A percentile compares a stretch with the other conserved stretches of the same genome.
phyloP scores from a whole-genome alignment of 1,140 invertebrate species.

The Physella acuta region DNA sequence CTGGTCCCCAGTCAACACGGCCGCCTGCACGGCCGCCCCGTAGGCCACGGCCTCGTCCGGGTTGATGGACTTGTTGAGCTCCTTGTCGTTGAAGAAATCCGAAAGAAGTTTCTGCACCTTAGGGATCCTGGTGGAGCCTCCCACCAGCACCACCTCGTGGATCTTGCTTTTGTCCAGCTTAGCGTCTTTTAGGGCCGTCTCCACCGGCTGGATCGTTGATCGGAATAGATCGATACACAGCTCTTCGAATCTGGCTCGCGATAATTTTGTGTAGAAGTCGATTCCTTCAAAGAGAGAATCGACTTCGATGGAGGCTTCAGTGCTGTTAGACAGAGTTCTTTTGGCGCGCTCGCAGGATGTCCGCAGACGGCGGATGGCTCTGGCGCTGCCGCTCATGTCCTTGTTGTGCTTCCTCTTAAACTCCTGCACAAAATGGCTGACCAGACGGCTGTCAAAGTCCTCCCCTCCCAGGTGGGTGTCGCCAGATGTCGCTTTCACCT shows the following conservation, averaged over 20 bases:
- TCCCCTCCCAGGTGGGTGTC: slow-evolving; percentile 74
- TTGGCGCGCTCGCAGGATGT: slow-evolving; percentile 94
- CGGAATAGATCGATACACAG: slow-evolving; percentile 85
- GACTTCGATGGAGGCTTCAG: slow-evolving; percentile 46
- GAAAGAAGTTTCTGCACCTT: slow-evolving; percentile 66
- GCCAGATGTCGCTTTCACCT: slow-evolving; percentile 82
- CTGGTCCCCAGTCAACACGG: slow-evolving; percentile 52
- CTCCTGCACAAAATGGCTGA: slow-evolving; percentile 91
- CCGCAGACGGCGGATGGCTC: slow-evolving; percentile 83
- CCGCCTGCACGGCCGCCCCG: slow-evolving; percentile 65
- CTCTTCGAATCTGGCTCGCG: slow-evolving; percentile 56
- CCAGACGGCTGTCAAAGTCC: slow-evolving; percentile 96
- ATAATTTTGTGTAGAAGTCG: slow-evolving; percentile 58
- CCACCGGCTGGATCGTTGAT: slow-evolving; percentile 88
- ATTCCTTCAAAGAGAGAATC: slow-evolving; percentile 26
- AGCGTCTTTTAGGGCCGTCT: slow-evolving; percentile 65
- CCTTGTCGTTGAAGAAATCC: slow-evolving; percentile 31
- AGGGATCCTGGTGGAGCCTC: slow-evolving; percentile 58
- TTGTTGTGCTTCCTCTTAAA: slow-evolving; percentile 97
- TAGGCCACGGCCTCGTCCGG: slow-evolving; percentile 63
- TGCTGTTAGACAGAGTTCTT: slow-evolving; percentile 65
- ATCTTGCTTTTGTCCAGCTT: slow-evolving; percentile 56
- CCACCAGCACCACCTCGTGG: slow-evolving; percentile 68
- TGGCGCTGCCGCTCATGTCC: slow-evolving; percentile 82
- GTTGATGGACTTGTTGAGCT: slow-evolving; percentile 25